Percentiles rank a stretch among this genome's conserved stretches.
phyloP scores from a whole-genome alignment of 2,113 vertebrate genomes.

The Hemichromis elongatus region DNA sequence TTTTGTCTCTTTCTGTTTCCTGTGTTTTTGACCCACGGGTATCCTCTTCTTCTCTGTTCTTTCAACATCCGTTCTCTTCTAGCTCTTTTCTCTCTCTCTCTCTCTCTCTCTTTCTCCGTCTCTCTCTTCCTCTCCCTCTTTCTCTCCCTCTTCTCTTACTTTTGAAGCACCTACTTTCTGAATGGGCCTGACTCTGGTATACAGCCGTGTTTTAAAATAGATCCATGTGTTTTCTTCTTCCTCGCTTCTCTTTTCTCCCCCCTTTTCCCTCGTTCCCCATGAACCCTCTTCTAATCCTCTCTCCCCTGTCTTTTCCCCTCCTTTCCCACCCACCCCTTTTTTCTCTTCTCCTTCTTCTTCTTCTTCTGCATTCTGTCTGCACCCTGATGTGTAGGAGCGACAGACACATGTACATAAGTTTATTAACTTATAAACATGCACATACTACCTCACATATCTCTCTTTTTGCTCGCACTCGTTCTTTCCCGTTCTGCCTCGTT shows the following conservation, averaged over 20 bases:
- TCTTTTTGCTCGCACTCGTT: constrained; percentile 65
- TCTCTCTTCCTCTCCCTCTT: neutral
- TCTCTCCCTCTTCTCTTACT: constrained; percentile 5
- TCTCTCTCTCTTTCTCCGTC: neutral
- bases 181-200: constrained; percentile 70
- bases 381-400: constrained; percentile 71
- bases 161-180: constrained; percentile 58
- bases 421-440: constrained; percentile 72
- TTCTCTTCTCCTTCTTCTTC: constrained; percentile 39
- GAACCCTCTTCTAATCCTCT: constrained; percentile 62
- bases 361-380: constrained; percentile 71
- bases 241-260: constrained; percentile 65
- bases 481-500: constrained; percentile 59
- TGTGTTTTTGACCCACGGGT: constrained; percentile 53
- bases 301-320: constrained; percentile 57
- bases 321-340: neutral
- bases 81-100: neutral
- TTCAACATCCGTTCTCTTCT: constrained; percentile 43
- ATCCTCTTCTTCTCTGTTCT: constrained; percentile 36
- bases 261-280: constrained; percentile 41
- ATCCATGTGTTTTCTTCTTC: constrained; percentile 76
- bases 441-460: constrained; percentile 70
- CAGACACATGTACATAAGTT: constrained; percentile 76
- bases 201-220: constrained; percentile 73
- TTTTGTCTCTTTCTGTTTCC: constrained; percentile 56